Conservation (phyloP, 2,113 vertebrate species). For the Vulpes vulpes region DNA sequence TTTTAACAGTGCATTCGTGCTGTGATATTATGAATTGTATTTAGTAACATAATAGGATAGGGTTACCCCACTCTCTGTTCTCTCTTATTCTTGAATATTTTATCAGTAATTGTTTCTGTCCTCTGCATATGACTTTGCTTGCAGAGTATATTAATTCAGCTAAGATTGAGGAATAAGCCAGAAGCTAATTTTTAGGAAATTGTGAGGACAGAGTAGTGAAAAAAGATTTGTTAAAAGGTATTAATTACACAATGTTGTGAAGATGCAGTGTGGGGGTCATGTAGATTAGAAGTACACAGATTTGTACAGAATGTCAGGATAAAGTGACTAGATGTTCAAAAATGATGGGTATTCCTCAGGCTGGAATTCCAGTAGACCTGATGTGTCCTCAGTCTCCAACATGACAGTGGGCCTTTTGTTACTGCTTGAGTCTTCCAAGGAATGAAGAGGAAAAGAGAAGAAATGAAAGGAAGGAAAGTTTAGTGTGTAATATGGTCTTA, state of each 20-base stretch:
- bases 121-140: background rate
- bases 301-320: too few relatives aligned
- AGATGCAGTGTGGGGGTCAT: background rate
- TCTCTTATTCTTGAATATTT: background rate
- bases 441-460: background rate
- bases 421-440: background rate
- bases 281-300: background rate
- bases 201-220: background rate
- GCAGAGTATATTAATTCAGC: constrained; percentile 1
- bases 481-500: background rate
- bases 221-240: background rate
- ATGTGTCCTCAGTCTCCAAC: background rate
- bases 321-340: background rate
- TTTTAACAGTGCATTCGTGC: background rate
- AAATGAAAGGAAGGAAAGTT: background rate
- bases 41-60: background rate
- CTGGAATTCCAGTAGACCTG: background rate
- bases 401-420: background rate
- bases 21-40: background rate
- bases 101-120: background rate
- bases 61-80: background rate
- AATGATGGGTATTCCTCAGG: background rate
- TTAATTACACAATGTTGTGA: background rate
- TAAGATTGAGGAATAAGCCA: background rate
- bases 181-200: constrained; percentile 43